Conservation (phyloP, 2,888 invertebrate species). For the Petrolisthes manimaculis region DNA sequence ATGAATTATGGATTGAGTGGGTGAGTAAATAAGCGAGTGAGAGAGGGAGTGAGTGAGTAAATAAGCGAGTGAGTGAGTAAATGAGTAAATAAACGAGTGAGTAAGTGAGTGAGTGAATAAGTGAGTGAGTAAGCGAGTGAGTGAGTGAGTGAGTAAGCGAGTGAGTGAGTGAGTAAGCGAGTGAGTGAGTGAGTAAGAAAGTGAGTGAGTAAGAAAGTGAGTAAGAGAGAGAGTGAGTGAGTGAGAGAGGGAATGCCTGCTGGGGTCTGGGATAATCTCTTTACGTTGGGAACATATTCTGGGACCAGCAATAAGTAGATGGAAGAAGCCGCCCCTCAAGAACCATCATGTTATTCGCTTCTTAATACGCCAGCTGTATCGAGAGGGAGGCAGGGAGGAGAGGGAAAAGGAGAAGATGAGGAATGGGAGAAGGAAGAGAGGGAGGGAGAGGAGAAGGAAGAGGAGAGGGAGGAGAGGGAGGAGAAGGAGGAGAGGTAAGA, state of each 20-base stretch:
- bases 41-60: no score
- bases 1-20: no score
- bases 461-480: not conserved
- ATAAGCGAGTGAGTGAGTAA: no score
- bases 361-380: constrained; percentile 40
- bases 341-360: constrained; percentile 46
- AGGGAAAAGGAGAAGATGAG: not conserved
- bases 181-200: no score
- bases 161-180: no score
- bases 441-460: not conserved
- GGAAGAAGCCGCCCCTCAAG: constrained; percentile 31
- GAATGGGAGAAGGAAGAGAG: not conserved
- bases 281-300: constrained; percentile 24
- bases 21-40: not conserved
- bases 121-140: no score
- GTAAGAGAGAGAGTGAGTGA: not conserved
- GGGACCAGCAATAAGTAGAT: constrained; percentile 42
- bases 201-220: no score
- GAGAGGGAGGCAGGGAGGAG: not conserved
- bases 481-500: not conserved
- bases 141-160: no score
- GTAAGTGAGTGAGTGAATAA: no score
- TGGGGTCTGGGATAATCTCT: constrained; percentile 30
- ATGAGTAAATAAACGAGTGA: no score
- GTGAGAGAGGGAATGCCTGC: not conserved